Conservation (phyloP, 2,797 vertebrate genomes). For the Rhabdomys pumilio region DNA sequence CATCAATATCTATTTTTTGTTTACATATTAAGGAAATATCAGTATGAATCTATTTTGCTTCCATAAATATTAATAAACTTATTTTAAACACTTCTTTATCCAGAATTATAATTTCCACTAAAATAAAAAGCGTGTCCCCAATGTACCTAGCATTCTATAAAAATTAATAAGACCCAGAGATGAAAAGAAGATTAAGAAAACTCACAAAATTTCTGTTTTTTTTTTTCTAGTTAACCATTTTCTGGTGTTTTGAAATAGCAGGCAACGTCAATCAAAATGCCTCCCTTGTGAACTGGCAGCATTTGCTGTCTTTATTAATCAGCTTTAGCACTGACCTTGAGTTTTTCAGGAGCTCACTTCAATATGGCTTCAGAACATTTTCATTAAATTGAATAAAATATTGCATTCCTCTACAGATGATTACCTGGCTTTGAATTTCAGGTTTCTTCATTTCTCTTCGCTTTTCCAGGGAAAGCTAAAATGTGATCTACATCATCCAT, state of each 20-base stretch:
- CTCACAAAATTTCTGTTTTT: not conserved
- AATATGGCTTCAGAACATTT: not conserved
- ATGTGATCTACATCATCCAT: not conserved
- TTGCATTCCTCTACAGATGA: not conserved
- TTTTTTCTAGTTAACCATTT: not conserved
- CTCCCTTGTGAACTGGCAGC: not conserved
- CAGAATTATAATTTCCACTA: not conserved
- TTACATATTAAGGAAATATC: not conserved
- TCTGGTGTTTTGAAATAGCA: not conserved
- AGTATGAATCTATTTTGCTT: not conserved
- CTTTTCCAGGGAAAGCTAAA: not conserved
- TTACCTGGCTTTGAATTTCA: not conserved
- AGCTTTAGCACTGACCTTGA: slow-evolving; percentile 23
- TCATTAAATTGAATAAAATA: slow-evolving; percentile 1
- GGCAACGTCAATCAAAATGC: not conserved
- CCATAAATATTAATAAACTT: not conserved
- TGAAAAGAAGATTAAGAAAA: not conserved
- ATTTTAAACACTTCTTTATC: not conserved
- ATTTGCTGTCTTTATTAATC: not conserved
- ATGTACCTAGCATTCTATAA: not conserved
- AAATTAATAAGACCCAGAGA: not conserved
- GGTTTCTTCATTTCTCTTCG: not conserved
- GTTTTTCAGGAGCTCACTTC: not conserved
- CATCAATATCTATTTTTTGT: not conserved
- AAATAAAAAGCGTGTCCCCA: not conserved